These are phyloP conservation scores for Aleiodes leptofemur DNA, from an alignment of 2,888 invertebrate species.

Conservation along the genomic window DNA sequence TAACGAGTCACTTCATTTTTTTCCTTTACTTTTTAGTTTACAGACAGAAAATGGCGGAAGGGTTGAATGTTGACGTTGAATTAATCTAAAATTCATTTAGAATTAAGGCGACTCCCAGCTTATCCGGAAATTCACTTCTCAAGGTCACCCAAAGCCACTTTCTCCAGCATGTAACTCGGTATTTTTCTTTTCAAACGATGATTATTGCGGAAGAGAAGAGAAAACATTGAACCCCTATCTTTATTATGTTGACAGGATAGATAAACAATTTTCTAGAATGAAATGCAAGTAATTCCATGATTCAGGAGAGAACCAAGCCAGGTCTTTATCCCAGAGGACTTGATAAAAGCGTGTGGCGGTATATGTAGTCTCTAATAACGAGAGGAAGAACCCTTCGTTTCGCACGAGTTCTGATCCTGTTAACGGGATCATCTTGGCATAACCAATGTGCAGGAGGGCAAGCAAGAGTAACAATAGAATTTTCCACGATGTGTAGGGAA, in stretches of 20 bases:
- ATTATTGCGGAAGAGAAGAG: no score
- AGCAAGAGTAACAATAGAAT: slow-evolving; percentile 56
- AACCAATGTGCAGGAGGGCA: slow-evolving; percentile 48
- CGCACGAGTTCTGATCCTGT: slow-evolving; percentile 70
- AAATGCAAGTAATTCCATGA: slow-evolving; percentile 8
- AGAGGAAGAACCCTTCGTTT: slow-evolving; percentile 65
- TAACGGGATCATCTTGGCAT: slow-evolving; percentile 69
- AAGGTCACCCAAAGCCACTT: no score
- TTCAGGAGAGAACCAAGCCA: slow-evolving; percentile 40
- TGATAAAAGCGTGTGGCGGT: slow-evolving; percentile 55
- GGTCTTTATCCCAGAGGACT: slow-evolving; percentile 67
- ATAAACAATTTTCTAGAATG: slow-evolving; percentile 45
- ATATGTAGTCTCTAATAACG: slow-evolving; percentile 64
- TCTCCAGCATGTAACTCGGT: no score
- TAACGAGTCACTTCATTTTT: neutral
- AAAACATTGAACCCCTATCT: slow-evolving; percentile 12
- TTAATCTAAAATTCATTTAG: no score
- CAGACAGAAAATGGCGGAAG: no score
- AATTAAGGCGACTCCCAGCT: no score
- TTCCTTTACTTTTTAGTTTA: neutral
- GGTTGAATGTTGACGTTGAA: no score
- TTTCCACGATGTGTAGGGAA: slow-evolving; percentile 24
- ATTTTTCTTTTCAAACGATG: no score
- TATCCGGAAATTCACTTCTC: no score
- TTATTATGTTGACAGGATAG: slow-evolving; percentile 56